Conservation (phyloP, 2,888 invertebrate genomes). For the Zygothrica quintamaculata region DNA sequence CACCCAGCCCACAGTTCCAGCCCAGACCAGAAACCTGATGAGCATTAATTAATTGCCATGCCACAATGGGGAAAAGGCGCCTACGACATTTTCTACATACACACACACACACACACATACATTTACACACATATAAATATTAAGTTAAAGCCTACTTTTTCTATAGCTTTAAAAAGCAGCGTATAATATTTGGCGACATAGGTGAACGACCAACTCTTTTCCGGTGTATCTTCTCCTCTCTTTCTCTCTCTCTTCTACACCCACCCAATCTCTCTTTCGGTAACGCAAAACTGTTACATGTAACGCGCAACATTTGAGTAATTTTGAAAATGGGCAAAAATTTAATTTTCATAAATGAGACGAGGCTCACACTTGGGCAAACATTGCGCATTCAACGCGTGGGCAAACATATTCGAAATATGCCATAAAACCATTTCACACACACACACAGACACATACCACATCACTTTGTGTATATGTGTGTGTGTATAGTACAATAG, state of each 20-base stretch:
- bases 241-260: too few relatives aligned
- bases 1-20: constrained; percentile 6
- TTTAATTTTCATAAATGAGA: constrained; percentile 40
- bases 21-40: constrained; percentile 52
- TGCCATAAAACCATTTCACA: background rate
- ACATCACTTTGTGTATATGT: too few relatives aligned
- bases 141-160: too few relatives aligned
- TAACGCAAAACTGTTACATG: too few relatives aligned
- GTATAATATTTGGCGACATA: constrained; percentile 26
- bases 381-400: constrained; percentile 27
- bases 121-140: constrained; percentile 12
- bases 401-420: constrained; percentile 9
- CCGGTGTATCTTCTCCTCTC: background rate
- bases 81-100: too few relatives aligned
- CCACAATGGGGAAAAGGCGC: constrained; percentile 28
- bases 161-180: background rate
- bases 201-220: too few relatives aligned
- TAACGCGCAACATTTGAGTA: constrained; percentile 1
- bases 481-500: too few relatives aligned
- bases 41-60: constrained; percentile 79
- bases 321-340: constrained; percentile 15
- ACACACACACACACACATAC: too few relatives aligned
- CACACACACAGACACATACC: too few relatives aligned
- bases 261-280: too few relatives aligned
- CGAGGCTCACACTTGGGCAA: constrained; percentile 15